phyloP scores from a whole-genome alignment of 2,797 vertebrate species.

The Peromyscus eremicus region DNA sequence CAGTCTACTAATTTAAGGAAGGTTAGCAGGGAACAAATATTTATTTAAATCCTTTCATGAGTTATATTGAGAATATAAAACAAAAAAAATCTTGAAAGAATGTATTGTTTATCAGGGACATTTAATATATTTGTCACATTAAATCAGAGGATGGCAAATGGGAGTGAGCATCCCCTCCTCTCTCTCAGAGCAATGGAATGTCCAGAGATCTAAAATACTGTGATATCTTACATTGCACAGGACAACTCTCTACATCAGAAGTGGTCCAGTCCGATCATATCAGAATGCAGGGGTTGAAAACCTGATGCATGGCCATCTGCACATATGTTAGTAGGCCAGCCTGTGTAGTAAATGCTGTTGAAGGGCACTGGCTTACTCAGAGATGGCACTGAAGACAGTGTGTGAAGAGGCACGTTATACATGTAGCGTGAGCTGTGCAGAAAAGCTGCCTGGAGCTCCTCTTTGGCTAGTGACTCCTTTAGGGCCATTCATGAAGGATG shows the following conservation, averaged over 20 bases:
- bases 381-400: background rate
- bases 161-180: background rate
- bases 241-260: background rate
- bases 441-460: background rate
- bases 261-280: background rate
- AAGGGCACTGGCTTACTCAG: background rate
- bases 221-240: background rate
- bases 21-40: conserved; percentile 29
- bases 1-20: conserved; percentile 32
- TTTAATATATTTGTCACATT: conserved; percentile 25
- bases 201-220: background rate
- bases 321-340: background rate
- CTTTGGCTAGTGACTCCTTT: background rate
- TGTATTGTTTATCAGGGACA: conserved; percentile 29
- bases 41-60: conserved; percentile 47
- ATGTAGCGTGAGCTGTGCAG: background rate
- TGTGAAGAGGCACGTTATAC: background rate
- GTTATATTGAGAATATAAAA: conserved; percentile 55
- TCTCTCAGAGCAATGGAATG: background rate
- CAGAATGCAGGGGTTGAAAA: background rate
- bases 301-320: background rate
- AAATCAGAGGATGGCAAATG: background rate
- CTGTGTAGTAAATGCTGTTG: background rate
- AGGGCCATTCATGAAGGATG: background rate
- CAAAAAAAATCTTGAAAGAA: conserved; percentile 35